Percentiles rank a stretch among this genome's conserved stretches.
phyloP scores from a whole-genome alignment of 2,888 invertebrate genomes.

The Drosophila anomalipes region DNA sequence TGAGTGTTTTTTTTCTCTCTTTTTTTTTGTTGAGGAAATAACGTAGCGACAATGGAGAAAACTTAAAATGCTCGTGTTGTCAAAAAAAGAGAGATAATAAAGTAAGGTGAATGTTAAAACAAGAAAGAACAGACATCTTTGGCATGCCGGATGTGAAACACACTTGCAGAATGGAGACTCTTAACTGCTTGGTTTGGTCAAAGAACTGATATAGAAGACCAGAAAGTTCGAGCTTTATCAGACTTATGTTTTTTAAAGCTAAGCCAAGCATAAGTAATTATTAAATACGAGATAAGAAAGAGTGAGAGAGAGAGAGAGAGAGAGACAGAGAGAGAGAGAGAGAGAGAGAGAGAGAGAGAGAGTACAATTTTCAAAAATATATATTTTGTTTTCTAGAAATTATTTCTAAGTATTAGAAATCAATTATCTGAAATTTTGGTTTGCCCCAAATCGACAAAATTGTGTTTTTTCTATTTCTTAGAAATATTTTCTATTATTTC shows the following conservation, averaged over 20 bases:
- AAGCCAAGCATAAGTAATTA: background rate
- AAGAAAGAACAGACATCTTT: background rate
- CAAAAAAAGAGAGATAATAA: constrained; percentile 9
- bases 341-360: background rate
- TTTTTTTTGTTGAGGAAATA: constrained; percentile 31
- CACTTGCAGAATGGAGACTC: background rate
- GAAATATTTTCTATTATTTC: too few species aligned
- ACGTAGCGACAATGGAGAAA: constrained; percentile 31
- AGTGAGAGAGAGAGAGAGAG: background rate
- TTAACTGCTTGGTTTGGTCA: background rate
- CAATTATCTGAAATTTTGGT: fast-evolving
- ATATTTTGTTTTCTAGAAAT: background rate
- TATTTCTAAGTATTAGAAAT: background rate
- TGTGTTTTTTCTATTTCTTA: too few species aligned
- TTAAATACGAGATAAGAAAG: background rate
- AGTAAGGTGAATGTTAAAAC: constrained; percentile 5
- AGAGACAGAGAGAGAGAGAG: background rate
- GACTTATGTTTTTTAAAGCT: background rate
- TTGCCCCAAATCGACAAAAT: background rate
- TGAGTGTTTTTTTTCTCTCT: constrained; percentile 41
- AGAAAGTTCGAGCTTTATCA: background rate
- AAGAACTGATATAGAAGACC: background rate
- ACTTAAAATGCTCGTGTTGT: constrained; percentile 28
- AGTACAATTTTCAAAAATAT: background rate
- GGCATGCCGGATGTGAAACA: background rate